Conservation (phyloP, 2,113 vertebrate species). For the Pogona vitticeps region DNA sequence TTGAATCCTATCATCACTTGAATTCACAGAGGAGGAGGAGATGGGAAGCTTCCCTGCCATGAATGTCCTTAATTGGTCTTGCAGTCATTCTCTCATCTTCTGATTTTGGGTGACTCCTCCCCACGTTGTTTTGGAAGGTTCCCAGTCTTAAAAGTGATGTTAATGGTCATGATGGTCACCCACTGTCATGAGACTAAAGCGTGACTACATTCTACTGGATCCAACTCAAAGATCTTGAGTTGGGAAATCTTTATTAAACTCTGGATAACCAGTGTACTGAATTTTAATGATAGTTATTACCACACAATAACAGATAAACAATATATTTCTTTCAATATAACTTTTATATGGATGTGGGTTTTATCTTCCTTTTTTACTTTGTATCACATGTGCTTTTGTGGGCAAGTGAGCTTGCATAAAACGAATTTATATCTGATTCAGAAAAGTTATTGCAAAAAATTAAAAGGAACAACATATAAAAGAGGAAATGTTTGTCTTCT, state of each 20-base stretch:
- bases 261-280: rapidly evolving
- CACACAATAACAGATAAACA: neutral
- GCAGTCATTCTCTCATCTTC: too few relatives aligned
- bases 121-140: neutral
- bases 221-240: neutral
- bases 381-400: neutral
- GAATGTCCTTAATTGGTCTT: neutral
- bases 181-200: neutral
- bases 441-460: neutral
- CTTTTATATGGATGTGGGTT: neutral
- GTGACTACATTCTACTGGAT: too few relatives aligned
- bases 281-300: neutral
- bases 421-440: neutral
- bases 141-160: neutral
- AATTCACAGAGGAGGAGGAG: neutral
- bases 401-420: neutral
- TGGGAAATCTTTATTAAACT: neutral
- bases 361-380: conserved; percentile 21
- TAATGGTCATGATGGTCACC: too few relatives aligned
- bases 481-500: conserved; percentile 1
- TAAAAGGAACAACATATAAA: neutral
- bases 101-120: neutral
- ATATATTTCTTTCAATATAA: neutral
- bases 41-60: neutral
- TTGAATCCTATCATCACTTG: neutral